Percentiles rank a stretch among this genome's conserved stretches.
Evolutionary conservation across 2,797 vertebrate species (phyloP).

Genomic region (Spinus olivaceus): DNA sequence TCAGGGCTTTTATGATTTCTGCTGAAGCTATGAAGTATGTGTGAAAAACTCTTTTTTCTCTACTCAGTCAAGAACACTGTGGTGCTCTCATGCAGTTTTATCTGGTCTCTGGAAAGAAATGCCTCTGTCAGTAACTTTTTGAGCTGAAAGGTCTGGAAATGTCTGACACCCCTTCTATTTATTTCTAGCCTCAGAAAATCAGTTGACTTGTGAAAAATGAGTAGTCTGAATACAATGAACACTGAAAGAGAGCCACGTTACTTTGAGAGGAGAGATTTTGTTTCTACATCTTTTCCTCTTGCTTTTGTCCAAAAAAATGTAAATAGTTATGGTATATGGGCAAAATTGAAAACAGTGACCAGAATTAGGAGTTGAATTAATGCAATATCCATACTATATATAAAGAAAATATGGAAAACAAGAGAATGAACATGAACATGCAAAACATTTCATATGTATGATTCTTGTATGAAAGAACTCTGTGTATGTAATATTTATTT

Average conservation of each 20-base stretch:
- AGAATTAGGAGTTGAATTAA: not conserved
- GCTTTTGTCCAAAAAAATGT: not conserved
- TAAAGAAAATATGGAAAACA: not conserved
- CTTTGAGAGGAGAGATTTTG: fast-evolving
- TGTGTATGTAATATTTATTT: not conserved
- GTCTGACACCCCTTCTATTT: not conserved
- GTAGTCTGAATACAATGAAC: not conserved
- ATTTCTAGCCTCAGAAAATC: not conserved
- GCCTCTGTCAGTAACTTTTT: not conserved
- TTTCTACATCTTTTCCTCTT: not conserved
- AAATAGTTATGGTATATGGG: not conserved
- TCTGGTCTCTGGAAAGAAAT: not conserved
- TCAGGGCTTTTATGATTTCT: not conserved
- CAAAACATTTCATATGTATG: not conserved
- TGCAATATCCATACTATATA: not conserved
- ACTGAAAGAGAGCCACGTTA: not conserved
- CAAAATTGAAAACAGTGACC: not conserved
- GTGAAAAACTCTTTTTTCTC: not conserved
- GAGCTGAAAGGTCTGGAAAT: not conserved
- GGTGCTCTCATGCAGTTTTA: not conserved
- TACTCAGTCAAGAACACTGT: not conserved
- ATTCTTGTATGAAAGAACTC: not conserved
- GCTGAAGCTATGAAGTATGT: not conserved
- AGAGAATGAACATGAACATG: not conserved
- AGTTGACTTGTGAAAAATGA: not conserved